Evolutionary conservation across 2,888 invertebrate genomes (phyloP).

Genomic region (Callinectes sapidus): DNA sequence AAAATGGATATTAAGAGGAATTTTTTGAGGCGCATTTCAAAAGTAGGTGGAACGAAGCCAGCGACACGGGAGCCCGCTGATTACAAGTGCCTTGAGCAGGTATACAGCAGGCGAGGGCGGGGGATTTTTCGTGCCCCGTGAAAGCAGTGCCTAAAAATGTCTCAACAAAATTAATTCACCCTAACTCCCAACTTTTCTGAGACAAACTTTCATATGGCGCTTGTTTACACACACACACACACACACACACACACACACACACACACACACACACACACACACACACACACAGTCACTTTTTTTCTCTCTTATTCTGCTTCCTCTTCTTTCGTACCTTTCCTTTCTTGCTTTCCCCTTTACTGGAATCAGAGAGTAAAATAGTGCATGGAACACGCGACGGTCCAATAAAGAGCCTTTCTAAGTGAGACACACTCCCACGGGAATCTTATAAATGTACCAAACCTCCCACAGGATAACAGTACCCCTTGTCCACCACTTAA

Average conservation of each 20-base stretch:
- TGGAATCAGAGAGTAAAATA: not conserved
- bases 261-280: slow-evolving; percentile 16
- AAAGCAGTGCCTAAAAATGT: not conserved
- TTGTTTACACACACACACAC: slow-evolving; percentile 5
- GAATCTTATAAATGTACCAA: slow-evolving; percentile 3
- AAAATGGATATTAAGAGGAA: not conserved
- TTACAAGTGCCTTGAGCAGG: slow-evolving; percentile 11
- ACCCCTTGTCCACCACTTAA: not conserved
- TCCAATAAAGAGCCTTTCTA: not conserved
- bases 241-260: slow-evolving; percentile 16
- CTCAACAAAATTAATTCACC: slow-evolving; percentile 18
- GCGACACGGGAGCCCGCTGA: not conserved
- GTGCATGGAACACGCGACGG: not conserved
- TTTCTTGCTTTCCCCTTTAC: not conserved
- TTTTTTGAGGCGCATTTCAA: not conserved
- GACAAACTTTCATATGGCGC: slow-evolving; percentile 12
- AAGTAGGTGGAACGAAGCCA: not conserved
- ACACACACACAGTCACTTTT: not conserved
- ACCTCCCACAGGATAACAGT: not conserved
- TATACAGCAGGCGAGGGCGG: not conserved
- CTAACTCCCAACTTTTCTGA: not conserved
- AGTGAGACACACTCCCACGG: not conserved
- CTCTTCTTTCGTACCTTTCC: not conserved
- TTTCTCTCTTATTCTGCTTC: not conserved
- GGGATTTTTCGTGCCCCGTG: not conserved